These are phyloP conservation scores for Aphaenogaster floridana DNA, from an alignment of 1,140 invertebrate species.

Conservation along the genomic window DNA sequence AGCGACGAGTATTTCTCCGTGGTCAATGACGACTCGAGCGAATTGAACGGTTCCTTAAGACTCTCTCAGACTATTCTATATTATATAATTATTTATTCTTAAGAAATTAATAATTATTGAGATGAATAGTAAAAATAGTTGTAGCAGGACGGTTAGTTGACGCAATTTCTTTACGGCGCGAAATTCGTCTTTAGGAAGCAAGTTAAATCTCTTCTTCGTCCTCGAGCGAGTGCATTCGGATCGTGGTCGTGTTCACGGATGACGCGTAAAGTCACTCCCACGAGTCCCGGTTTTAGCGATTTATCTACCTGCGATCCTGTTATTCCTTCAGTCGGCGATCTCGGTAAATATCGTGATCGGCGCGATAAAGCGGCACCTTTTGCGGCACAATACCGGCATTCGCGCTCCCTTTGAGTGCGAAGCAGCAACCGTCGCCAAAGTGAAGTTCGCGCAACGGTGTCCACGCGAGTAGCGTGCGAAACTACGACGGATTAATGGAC, in stretches of 20 bases:
- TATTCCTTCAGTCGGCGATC: slow-evolving; percentile 33
- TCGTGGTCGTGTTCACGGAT: slow-evolving; percentile 30
- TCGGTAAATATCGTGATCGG: slow-evolving; percentile 60
- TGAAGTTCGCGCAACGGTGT: slow-evolving; percentile 50
- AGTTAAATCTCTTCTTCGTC: neutral
- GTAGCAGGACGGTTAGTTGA: neutral
- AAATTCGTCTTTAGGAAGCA: neutral
- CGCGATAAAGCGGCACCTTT: slow-evolving; percentile 61
- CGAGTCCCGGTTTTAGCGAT: slow-evolving; percentile 18
- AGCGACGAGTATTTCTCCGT: neutral
- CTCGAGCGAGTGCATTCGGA: slow-evolving; percentile 5
- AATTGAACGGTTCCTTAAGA: neutral
- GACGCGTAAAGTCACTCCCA: slow-evolving; percentile 29
- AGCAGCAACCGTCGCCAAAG: slow-evolving; percentile 5
- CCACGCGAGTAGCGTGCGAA: slow-evolving; percentile 40
- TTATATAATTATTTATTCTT: neutral
- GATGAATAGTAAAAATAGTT: neutral
- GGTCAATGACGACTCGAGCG: neutral
- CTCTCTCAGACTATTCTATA: neutral
- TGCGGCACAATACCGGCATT: slow-evolving; percentile 44
- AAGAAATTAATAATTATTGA: neutral
- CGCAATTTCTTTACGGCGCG: neutral
- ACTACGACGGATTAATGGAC: slow-evolving; percentile 39
- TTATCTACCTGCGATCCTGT: slow-evolving; percentile 54
- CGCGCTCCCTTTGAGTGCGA: slow-evolving; percentile 8